phyloP scores from a whole-genome alignment of 1,140 invertebrate species.

The Trissolcus basalis region DNA sequence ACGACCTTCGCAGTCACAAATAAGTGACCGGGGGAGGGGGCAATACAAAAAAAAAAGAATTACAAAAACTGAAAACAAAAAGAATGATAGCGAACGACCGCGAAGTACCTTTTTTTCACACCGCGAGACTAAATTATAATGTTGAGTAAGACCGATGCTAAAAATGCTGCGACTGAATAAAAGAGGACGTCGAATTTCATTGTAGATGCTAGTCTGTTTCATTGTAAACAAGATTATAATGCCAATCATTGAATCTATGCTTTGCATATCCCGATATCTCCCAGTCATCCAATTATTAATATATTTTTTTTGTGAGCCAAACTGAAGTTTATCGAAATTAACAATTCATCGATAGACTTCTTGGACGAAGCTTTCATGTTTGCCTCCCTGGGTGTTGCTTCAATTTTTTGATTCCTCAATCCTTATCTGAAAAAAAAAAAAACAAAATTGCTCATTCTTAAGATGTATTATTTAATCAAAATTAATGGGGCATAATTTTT shows the following conservation, averaged over 20 bases:
- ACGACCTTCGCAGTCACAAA: conserved; percentile 66
- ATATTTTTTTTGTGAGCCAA: conserved; percentile 47
- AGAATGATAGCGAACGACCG: conserved; percentile 61
- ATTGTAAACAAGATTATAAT: conserved; percentile 57
- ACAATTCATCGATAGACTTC: conserved; percentile 55
- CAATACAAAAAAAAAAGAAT: conserved; percentile 54
- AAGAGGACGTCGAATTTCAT: conserved; percentile 67
- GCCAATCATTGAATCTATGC: conserved; percentile 71
- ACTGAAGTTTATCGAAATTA: conserved; percentile 64
- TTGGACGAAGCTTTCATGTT: conserved; percentile 57
- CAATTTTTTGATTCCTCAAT: conserved; percentile 24
- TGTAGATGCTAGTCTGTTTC: conserved; percentile 47
- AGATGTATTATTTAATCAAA: too few relatives aligned
- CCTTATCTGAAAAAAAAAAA: background rate
- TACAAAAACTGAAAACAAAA: conserved; percentile 24
- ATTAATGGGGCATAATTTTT: background rate
- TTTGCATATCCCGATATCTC: conserved; percentile 63
- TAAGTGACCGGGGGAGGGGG: conserved; percentile 40
- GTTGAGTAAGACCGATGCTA: conserved; percentile 21
- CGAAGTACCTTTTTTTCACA: conserved; percentile 41
- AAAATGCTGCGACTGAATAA: conserved; percentile 40
- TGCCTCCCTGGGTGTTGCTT: conserved; percentile 61
- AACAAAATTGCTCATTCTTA: too few relatives aligned
- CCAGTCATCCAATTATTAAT: conserved; percentile 46
- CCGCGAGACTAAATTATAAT: conserved; percentile 34